Conservation (phyloP, 2,113 vertebrate genomes). For the Benitochromis conjunctus region DNA sequence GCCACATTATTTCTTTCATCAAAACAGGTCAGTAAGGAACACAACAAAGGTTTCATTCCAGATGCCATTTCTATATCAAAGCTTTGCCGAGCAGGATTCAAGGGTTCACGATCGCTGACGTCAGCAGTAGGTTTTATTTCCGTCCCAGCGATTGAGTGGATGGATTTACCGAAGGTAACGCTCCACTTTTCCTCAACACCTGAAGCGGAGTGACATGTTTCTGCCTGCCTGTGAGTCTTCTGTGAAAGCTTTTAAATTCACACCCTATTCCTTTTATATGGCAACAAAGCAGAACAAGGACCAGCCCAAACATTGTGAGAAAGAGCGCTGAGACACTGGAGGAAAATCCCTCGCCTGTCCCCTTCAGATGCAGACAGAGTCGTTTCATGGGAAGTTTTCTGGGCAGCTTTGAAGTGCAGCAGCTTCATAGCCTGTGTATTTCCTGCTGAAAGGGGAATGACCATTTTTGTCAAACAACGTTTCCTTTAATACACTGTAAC, state of each 20-base stretch:
- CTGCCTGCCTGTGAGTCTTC: not conserved
- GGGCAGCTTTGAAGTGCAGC: conserved; percentile 53
- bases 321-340: not conserved
- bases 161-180: not conserved
- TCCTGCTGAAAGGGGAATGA: conserved; percentile 48
- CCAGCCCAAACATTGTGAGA: conserved; percentile 13
- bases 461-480: conserved; percentile 59
- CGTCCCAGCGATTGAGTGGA: not conserved
- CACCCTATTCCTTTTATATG: not conserved
- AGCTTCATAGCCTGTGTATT: conserved; percentile 30
- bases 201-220: not conserved
- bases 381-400: conserved; percentile 50
- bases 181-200: not conserved
- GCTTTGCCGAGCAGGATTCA: not conserved
- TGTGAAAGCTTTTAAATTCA: conserved; percentile 5
- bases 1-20: conserved; percentile 5
- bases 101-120: conserved; percentile 17
- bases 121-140: conserved; percentile 2
- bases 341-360: conserved; percentile 29
- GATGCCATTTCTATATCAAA: conserved; percentile 10
- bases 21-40: conserved; percentile 14
- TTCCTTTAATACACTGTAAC: conserved; percentile 62
- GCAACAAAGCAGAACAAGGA: conserved; percentile 15
- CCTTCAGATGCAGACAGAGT: conserved; percentile 45
- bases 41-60: conserved; percentile 34